Evolutionary conservation across 2,888 invertebrate genomes (phyloP), one percentile per base, ranked within the genome.

Genomic region (Xestia c-nigrum): DNA sequence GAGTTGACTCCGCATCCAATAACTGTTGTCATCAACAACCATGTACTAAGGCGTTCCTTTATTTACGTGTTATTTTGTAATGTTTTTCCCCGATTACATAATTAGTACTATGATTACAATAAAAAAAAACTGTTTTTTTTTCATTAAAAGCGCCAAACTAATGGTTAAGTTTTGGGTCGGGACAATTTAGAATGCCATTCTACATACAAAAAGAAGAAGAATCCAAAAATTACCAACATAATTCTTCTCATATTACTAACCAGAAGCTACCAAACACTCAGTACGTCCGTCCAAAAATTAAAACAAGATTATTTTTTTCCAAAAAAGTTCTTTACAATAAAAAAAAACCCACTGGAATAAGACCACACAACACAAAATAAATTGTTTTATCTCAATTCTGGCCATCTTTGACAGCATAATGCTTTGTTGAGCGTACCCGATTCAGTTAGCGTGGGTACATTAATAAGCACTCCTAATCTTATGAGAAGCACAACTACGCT

Each of bases 401-500:
- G 38, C 43, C 63, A 55, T 72, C 52, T 57, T 69, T 57, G 64
- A 71, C 74, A 57, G 55, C 61, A 65, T 85, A 78, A 72, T 74
- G 46, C 74, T 64, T 21, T 61, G 10, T 67, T 24, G 12, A 66
- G 65, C 74, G 50, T 40, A 59, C 47, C 72, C 68, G 72, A 85
- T 74, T 85, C 83, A 74, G 74, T 83, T 83, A 83, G 72, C 78
- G 72, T 65, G 19, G 31, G 21, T 63, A 72, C 74, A 78, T 78
- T 72, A 85, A 85, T 82, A 72, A 74, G 24, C 72, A 66, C 61
- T 63, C 80, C 70, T 70, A 74, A 85, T 80, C 72, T 70, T 64
- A 70, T 78, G 80, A 72, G 80, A 82, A 82, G 78, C 61, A 76
- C 9, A 55, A 77, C 72, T 77, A 77, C 69, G n/a, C 21, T 43